A percentile compares a stretch with the other conserved stretches of the same genome.
Conservation (phyloP, 2,888 invertebrate genomes). For the Drosophila kuntzei region DNA sequence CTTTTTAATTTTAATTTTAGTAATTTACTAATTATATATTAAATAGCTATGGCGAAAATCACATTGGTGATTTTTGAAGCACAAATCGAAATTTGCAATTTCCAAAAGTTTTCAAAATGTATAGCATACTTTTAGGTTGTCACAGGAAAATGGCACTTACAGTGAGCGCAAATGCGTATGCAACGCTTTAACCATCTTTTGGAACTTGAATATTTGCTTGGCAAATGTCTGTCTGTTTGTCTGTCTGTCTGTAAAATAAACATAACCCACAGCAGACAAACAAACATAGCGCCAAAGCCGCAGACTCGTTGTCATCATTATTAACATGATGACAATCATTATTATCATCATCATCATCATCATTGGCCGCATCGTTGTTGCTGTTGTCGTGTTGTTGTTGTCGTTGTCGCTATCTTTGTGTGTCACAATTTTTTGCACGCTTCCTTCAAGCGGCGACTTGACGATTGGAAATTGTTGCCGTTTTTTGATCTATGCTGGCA, state of each 20-base stretch:
- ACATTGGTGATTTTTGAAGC: too few species aligned
- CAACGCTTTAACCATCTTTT: slow-evolving; percentile 24
- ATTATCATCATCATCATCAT: slow-evolving; percentile 25
- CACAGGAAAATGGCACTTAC: slow-evolving; percentile 1
- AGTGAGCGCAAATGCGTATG: slow-evolving; percentile 39
- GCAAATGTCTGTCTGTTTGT: neutral
- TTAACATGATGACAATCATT: slow-evolving; percentile 6
- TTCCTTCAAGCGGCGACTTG: slow-evolving; percentile 55
- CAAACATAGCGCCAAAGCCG: slow-evolving; percentile 50
- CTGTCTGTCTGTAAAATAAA: slow-evolving; percentile 41
- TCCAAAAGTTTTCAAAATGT: neutral
- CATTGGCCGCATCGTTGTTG: slow-evolving; percentile 43
- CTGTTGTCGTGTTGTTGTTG: slow-evolving; percentile 51
- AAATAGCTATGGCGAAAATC: too few species aligned
- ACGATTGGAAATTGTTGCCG: slow-evolving; percentile 71
- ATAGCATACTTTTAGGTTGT: slow-evolving; percentile 37
- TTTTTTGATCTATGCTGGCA: slow-evolving; percentile 78
- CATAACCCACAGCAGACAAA: slow-evolving; percentile 51
- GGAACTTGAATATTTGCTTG: neutral
- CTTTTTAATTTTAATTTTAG: too few species aligned
- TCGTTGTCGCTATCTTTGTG: slow-evolving; percentile 71
- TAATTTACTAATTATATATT: too few species aligned
- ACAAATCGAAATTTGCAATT: too few species aligned
- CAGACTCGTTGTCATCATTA: slow-evolving; percentile 33
- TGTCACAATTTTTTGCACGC: slow-evolving; percentile 73